Conservation (phyloP, 2,113 vertebrate genomes). For the Athene cunicularia region DNA sequence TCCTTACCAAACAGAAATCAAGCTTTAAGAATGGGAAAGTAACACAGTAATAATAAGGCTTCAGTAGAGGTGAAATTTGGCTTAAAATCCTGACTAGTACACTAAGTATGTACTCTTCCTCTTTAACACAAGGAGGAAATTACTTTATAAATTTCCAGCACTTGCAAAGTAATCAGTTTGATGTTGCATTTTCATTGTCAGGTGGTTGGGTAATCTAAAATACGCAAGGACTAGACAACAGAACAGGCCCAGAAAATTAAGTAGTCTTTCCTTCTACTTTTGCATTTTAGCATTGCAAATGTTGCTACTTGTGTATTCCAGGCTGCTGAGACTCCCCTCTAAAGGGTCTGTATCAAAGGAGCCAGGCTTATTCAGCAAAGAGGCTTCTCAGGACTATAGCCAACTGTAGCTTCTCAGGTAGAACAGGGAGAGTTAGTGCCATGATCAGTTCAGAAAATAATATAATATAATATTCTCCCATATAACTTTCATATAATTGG, state of each 20-base stretch:
- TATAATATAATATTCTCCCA: background rate
- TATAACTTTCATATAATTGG: background rate
- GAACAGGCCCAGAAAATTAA: background rate
- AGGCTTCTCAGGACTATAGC: background rate
- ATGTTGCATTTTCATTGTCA: background rate
- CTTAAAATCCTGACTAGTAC: background rate
- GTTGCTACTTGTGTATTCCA: slow-evolving; percentile 5
- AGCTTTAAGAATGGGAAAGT: background rate
- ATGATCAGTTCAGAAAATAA: background rate
- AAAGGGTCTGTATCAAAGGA: background rate
- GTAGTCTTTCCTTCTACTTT: background rate
- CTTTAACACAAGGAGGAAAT: background rate
- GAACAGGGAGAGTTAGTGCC: background rate
- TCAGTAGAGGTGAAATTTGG: background rate
- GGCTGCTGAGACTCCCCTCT: background rate
- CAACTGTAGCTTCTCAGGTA: background rate
- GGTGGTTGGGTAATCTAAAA: background rate
- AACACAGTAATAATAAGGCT: background rate
- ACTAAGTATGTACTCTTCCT: background rate
- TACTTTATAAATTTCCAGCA: background rate
- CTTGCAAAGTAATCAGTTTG: background rate
- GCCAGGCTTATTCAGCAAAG: background rate
- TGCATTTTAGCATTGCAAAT: background rate
- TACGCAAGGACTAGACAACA: background rate
- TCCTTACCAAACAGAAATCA: background rate